These are phyloP conservation scores for Pinna nobilis DNA, from an alignment of 1,140 invertebrate species.

Conservation along the genomic window DNA sequence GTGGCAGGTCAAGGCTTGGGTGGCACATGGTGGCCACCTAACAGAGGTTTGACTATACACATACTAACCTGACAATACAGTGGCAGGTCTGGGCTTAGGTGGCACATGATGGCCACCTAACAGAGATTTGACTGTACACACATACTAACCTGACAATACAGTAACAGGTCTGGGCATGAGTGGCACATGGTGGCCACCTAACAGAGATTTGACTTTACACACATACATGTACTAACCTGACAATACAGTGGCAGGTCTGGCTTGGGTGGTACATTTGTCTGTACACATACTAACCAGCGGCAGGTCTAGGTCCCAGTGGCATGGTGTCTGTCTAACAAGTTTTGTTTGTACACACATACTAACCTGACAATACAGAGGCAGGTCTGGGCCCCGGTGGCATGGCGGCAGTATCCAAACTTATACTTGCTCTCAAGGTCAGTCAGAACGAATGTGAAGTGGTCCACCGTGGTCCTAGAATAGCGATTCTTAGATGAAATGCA, in stretches of 20 bases:
- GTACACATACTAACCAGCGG: conserved; percentile 63
- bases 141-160: conserved; percentile 5
- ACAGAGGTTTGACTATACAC: no score
- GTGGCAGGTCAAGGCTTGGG: no score
- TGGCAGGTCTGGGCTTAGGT: no score
- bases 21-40: no score
- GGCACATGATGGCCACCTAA: no score
- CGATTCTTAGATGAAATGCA: neutral
- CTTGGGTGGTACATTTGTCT: no score
- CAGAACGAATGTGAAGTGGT: conserved; percentile 94
- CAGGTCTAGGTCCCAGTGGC: conserved; percentile 42
- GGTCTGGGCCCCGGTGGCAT: conserved; percentile 79
- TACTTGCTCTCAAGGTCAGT: conserved; percentile 95
- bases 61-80: conserved; percentile 2
- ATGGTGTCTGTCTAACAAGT: neutral
- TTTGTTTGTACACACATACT: neutral
- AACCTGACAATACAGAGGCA: conserved; percentile 74
- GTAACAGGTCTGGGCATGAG: no score
- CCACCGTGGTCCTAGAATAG: conserved; percentile 81
- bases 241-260: conserved; percentile 71
- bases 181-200: no score
- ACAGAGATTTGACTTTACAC: no score
- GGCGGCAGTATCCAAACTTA: conserved; percentile 96
- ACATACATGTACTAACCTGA: conserved; percentile 60
- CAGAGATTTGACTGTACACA: no score